Conservation (phyloP, 1,140 invertebrate species). For the Aphaenogaster rudis region DNA sequence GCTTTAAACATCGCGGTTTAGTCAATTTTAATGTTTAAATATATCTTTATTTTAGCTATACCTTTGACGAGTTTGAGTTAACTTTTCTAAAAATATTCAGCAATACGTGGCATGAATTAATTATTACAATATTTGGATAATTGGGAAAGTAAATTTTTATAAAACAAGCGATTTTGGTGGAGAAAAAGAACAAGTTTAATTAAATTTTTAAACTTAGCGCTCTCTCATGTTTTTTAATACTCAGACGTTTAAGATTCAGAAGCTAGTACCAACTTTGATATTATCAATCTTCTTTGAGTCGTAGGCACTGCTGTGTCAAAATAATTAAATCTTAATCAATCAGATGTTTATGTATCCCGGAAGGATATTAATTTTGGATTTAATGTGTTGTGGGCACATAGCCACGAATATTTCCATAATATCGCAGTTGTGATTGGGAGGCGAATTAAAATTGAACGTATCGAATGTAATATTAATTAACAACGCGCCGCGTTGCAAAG, state of each 20-base stretch:
- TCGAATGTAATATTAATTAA: slow-evolving; percentile 61
- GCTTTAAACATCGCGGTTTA: too few relatives aligned
- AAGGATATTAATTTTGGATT: slow-evolving; percentile 40
- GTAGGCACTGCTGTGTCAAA: not conserved
- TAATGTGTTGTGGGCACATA: not conserved
- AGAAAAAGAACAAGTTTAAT: slow-evolving; percentile 7
- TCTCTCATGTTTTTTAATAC: slow-evolving; percentile 1
- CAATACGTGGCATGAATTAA: not conserved
- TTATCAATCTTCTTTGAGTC: not conserved
- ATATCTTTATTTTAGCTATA: not conserved
- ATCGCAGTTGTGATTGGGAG: slow-evolving; percentile 15
- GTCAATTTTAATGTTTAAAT: too few relatives aligned
- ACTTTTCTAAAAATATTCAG: not conserved
- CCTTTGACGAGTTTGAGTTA: not conserved
- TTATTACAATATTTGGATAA: not conserved
- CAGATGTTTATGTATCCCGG: not conserved
- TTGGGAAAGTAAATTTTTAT: not conserved
- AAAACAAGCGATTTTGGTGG: slow-evolving; percentile 6
- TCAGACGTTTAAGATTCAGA: slow-evolving; percentile 32
- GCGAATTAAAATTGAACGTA: slow-evolving; percentile 50
- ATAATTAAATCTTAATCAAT: slow-evolving; percentile 48
- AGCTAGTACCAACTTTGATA: not conserved
- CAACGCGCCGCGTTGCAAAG: slow-evolving; percentile 11
- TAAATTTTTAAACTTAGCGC: not conserved
- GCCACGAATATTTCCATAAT: slow-evolving; percentile 25